Base-by-base conservation (phyloP, 2,888 invertebrate species). In the Brachypalpus laphriformis region DNA sequence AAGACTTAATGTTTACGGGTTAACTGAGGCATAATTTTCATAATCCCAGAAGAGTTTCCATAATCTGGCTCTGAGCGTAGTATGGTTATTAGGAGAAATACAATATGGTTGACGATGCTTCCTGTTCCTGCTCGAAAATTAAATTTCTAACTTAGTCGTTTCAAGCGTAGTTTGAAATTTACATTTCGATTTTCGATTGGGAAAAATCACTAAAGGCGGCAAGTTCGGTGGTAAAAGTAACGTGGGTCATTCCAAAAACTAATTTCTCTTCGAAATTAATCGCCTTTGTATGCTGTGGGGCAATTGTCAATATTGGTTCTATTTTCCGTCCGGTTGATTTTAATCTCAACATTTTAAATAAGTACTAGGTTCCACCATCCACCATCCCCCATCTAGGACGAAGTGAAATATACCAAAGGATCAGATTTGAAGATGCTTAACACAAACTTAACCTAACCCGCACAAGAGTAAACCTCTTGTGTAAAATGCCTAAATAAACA, bases 401-500 rank as follows among this genome's bases (percentile, higher is more conserved):
- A 42, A 4, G 11, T 1, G 11, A 61, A 47, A 16, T 34, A 37
- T 4, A 25, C 22, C 25, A 71, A 49, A 70, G 77, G 68, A 78
- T 83, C 63, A 75, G 78, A 83, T 83, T 76, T 81, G 42, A 75
- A 70, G 78, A 80, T 70, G 63, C 80, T 83, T 74, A 82, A 82
- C 72, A 72, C 77, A 82, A 82, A 77, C 77, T 63, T 66, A 80
- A 80, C 70, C 74, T 80, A 59, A 75, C 85, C 80, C 78, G 83
- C 83, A 78, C 63, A 31, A 75, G 71, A 63, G 71, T 81, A 68
- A 81, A 77, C 72, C 76, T 72, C 72, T 76, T 86, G 54, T 61
- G 42, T 59, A 76, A 76, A 81, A 81, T 76, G 74, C 86, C 86
- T 86, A 86, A 86, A 77, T 77, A 86, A 86, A 86, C 76, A 86